Conservation (phyloP, 1,140 invertebrate species). For the Aphaenogaster ashmeadi region DNA sequence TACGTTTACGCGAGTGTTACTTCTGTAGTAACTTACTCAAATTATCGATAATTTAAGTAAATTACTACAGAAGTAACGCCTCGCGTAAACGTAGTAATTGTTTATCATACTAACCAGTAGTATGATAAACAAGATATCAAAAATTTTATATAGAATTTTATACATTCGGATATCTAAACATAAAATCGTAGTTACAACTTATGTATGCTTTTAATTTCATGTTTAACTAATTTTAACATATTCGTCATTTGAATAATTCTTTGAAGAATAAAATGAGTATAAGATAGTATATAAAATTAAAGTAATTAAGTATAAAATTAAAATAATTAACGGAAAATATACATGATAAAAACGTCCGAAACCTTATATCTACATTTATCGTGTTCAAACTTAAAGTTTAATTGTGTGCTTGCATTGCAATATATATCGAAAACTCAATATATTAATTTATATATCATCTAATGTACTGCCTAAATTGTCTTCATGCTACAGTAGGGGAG, state of each 20-base stretch:
- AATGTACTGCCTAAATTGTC: slow-evolving; percentile 6
- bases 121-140: neutral
- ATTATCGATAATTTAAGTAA: no score
- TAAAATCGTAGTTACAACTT: neutral
- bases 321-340: neutral
- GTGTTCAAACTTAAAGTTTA: slow-evolving; percentile 2
- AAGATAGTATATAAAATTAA: neutral
- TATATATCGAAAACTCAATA: neutral
- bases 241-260: neutral
- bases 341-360: no score
- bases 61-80: no score
- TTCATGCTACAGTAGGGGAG: no score
- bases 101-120: neutral
- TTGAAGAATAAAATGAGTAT: neutral
- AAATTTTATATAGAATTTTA: neutral
- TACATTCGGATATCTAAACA: neutral
- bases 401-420: neutral
- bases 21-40: no score
- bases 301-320: neutral
- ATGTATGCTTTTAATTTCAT: neutral
- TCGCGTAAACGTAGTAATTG: no score
- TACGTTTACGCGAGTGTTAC: no score
- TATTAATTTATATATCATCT: neutral
- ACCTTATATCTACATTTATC: neutral
- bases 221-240: neutral